Conservation (phyloP, 2,888 invertebrate species). For the Sericinus montela region DNA sequence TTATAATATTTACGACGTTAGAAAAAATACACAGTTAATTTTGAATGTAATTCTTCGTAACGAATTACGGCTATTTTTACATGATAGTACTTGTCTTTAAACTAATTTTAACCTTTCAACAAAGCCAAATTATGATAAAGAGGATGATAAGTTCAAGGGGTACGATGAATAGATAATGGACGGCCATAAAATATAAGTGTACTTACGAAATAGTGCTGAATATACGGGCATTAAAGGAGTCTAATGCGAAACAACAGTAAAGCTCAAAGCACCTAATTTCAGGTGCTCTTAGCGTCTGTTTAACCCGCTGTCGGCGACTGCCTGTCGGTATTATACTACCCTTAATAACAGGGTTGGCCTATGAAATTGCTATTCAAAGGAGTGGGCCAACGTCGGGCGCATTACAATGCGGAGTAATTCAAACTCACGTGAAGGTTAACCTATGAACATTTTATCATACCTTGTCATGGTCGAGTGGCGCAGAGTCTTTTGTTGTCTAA, state of each 20-base stretch:
- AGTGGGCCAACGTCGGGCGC: conserved; percentile 42
- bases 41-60: no score
- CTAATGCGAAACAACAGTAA: conserved; percentile 17
- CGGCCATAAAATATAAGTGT: conserved; percentile 12
- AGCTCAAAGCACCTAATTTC: conserved; percentile 47
- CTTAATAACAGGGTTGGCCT: conserved; percentile 61
- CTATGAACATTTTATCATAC: conserved; percentile 51
- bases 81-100: no score
- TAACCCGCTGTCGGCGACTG: conserved; percentile 51
- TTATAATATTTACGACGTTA: no score
- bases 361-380: conserved; percentile 63
- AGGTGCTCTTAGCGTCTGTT: conserved; percentile 45
- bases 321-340: conserved; percentile 54
- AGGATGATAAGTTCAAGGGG: conserved; percentile 7
- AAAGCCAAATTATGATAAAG: conserved; percentile 10
- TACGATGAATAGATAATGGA: conserved; percentile 16
- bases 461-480: conserved; percentile 35
- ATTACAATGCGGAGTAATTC: conserved; percentile 56
- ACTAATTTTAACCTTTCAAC: not conserved
- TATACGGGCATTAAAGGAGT: conserved; percentile 20
- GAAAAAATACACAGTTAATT: no score
- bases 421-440: conserved; percentile 56
- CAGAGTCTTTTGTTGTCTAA: not conserved
- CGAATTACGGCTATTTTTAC: no score
- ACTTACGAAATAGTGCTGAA: conserved; percentile 10